Percentiles rank a stretch among this genome's conserved stretches.
Evolutionary conservation across 2,113 vertebrate species (phyloP).

Genomic region (Aphyosemion australe): DNA sequence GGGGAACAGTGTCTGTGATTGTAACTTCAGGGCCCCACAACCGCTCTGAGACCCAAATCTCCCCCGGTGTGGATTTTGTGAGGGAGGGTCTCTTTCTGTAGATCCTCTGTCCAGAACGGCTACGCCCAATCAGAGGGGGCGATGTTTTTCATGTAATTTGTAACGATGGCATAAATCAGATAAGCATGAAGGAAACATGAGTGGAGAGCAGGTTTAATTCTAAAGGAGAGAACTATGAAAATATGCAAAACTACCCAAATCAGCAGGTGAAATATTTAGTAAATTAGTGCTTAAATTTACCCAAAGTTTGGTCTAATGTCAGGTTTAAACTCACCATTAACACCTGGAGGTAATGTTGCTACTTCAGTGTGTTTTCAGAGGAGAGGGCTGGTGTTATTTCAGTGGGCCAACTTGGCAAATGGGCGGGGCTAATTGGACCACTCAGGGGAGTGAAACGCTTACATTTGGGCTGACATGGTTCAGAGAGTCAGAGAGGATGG

Average conservation of each 20-base stretch:
- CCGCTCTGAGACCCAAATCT: constrained; percentile 33
- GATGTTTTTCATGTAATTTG: constrained; percentile 29
- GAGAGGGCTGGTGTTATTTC: constrained; percentile 55
- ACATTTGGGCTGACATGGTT: constrained; percentile 53
- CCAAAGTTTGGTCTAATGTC: constrained; percentile 2
- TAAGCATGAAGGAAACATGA: constrained; percentile 7
- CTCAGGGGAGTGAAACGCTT: constrained; percentile 55
- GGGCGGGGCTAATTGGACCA: constrained; percentile 65
- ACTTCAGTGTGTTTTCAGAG: constrained; percentile 35
- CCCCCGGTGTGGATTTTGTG: constrained; percentile 43
- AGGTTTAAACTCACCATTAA: constrained; percentile 30
- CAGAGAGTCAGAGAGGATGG: constrained; percentile 28
- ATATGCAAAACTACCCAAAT: background rate
- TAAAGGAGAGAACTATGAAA: background rate
- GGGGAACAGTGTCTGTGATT: constrained; percentile 66
- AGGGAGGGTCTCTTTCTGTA: constrained; percentile 49
- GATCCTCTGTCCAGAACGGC: constrained; percentile 45
- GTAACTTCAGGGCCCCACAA: constrained; percentile 49
- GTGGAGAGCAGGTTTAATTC: background rate
- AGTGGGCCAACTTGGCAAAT: constrained; percentile 52
- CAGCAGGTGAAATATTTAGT: background rate
- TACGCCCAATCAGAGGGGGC: constrained; percentile 32
- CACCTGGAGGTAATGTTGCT: constrained; percentile 45
- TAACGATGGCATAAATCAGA: constrained; percentile 20
- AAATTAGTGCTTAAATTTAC: background rate